Evolutionary conservation across 2,113 vertebrate species (phyloP), one percentile per base, ranked within the genome.

Genomic region (Neogobius melanostomus): DNA sequence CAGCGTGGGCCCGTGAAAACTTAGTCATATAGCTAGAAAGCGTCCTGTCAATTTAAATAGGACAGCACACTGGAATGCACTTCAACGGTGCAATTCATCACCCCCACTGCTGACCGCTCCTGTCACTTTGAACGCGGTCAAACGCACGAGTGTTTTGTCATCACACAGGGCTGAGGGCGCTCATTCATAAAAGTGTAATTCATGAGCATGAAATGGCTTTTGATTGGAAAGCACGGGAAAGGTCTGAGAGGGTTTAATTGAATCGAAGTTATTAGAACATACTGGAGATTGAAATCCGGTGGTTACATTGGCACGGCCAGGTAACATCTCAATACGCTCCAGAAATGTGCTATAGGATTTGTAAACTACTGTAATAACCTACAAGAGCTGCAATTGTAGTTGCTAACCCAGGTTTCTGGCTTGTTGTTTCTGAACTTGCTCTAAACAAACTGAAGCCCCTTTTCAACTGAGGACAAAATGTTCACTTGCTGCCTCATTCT

Each of bases 81-180:
- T 79, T 81, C 68, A 66, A 80, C 74, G 45, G 45, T 60, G 72
- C 79, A 80, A 83, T 85, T 79, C 77, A 82, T 80, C 75, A 80
- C 78, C 73, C 78, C 67, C 76, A 11, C 69, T 52, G 72, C 73
- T 82, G 81, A 76, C 77, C 72, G 69, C 49, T 69, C 42, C 72
- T 48, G 76, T 86, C 80, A 64, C 66, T 17, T 75, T 79, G 72
- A 47, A 69, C 72, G 72, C 59, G 44, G 68, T 49, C 10, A 46
- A 47, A 85, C 75, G 89, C 86, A 83, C 72, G 88, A 79, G 76
- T 68, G 57, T 77, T 90, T 83, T 83, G 88, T 89, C 81, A 76
- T 52, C 54, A 49, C 74, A 56, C 82, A 84, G 52, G 75, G 79
- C 36, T 50, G 66, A 70, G 53, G 17, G 76, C 73, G 66, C 62